Conservation (phyloP, 2,113 vertebrate species). For the sheep (Ovis aries) region DNA sequence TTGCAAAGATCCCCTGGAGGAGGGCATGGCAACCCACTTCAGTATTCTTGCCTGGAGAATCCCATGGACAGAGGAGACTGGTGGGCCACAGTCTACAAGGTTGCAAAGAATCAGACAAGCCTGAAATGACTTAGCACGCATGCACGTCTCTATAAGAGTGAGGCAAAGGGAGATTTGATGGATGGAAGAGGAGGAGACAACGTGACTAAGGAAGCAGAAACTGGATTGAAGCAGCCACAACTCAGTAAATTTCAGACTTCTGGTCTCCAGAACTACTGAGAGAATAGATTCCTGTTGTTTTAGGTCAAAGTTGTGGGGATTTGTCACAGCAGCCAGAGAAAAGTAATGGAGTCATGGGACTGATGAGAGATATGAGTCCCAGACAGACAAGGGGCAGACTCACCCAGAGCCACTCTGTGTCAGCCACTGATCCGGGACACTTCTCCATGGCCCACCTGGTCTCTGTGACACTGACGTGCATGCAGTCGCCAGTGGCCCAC, state of each 20-base stretch:
- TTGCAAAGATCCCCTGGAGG: not conserved
- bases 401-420: not conserved
- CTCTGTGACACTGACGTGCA: not conserved
- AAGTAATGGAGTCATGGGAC: not conserved
- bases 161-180: not conserved
- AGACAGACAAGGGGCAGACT: not conserved
- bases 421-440: not conserved
- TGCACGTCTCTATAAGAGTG: not conserved
- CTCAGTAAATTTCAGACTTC: not conserved
- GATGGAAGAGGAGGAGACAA: not conserved
- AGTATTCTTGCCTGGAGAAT: not conserved
- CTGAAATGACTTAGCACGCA: not conserved
- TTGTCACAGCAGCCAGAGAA: not conserved
- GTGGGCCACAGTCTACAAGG: not conserved
- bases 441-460: not conserved
- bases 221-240: not conserved
- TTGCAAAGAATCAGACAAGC: not conserved
- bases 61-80: not conserved
- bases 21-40: not conserved
- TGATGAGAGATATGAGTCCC: not conserved
- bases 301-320: not conserved
- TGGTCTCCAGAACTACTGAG: not conserved
- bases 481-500: not conserved
- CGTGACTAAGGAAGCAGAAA: not conserved
- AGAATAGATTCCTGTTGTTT: not conserved